A percentile compares a stretch with the other conserved stretches of the same genome.
Conservation (phyloP, 2,888 invertebrate species). For the Linnaemya vulpina region DNA sequence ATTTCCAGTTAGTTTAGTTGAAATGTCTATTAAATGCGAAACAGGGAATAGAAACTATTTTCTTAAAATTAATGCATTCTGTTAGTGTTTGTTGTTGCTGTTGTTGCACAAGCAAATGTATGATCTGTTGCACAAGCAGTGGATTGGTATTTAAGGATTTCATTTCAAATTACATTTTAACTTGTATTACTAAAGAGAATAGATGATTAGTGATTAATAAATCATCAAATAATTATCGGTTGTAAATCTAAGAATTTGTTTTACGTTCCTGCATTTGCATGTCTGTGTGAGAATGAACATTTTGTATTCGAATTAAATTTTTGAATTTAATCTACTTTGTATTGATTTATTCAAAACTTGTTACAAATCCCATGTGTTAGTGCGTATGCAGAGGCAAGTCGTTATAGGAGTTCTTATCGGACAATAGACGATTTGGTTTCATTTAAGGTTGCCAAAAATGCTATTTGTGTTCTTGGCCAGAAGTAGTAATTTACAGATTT, state of each 20-base stretch:
- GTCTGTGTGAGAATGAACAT: background rate
- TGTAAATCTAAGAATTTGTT: slow-evolving; percentile 17
- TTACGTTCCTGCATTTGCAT: background rate
- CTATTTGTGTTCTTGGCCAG: background rate
- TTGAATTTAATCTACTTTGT: background rate
- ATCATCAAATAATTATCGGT: slow-evolving; percentile 55
- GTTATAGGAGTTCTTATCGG: background rate
- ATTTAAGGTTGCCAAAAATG: background rate
- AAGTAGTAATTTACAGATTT: background rate
- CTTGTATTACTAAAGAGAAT: slow-evolving; percentile 45
- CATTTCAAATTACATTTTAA: slow-evolving; percentile 38
- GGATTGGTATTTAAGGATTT: slow-evolving; percentile 45
- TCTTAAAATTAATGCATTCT: slow-evolving; percentile 6
- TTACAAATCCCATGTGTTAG: background rate
- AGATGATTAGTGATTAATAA: slow-evolving; percentile 56
- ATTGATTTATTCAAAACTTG: background rate
- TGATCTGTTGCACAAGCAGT: background rate
- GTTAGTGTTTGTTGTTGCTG: background rate
- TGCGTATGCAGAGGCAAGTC: background rate
- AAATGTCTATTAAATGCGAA: slow-evolving; percentile 19
- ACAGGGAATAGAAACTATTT: background rate
- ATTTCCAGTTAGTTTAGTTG: slow-evolving; percentile 13
- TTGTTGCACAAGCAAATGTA: background rate
- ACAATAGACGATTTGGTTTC: background rate
- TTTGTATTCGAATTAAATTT: background rate